Percentiles rank a stretch among this genome's conserved stretches.
phyloP scores from a whole-genome alignment of 2,113 vertebrate genomes.

The Hippoglossus stenolepis region DNA sequence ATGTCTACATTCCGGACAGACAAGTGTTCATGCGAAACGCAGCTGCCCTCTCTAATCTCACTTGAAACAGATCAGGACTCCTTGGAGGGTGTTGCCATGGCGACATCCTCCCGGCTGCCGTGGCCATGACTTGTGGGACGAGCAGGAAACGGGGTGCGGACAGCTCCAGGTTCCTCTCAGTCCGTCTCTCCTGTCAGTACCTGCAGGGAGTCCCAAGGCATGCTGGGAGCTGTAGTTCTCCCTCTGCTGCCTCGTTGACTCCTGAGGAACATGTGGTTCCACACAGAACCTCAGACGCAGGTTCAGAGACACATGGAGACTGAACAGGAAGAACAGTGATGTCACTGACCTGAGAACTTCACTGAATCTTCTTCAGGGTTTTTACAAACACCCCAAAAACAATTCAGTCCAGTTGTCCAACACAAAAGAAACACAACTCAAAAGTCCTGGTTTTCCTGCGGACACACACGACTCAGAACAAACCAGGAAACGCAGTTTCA shows the following conservation, averaged over 20 bases:
- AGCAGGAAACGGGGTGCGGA: constrained; percentile 12
- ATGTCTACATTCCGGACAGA: constrained; percentile 27
- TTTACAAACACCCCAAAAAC: no score
- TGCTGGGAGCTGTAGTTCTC: neutral
- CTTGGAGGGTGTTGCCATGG: constrained; percentile 75
- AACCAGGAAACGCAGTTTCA: no score
- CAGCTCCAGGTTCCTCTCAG: constrained; percentile 11
- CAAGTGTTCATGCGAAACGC: neutral
- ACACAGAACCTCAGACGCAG: no score
- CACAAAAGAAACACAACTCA: no score
- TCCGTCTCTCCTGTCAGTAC: constrained; percentile 6
- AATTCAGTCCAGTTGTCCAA: no score
- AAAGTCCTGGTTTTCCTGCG: no score
- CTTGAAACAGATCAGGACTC: constrained; percentile 52
- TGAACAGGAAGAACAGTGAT: no score
- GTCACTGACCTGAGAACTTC: no score
- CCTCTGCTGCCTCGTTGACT: neutral
- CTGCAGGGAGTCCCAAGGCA: neutral
- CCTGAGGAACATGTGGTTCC: no score
- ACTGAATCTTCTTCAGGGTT: no score
- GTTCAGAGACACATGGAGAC: no score
- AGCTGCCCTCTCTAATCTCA: neutral
- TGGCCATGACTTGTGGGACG: constrained; percentile 54
- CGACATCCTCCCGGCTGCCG: constrained; percentile 54
- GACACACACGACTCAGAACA: no score